A percentile compares a stretch with the other conserved stretches of the same genome.
Evolutionary conservation across 2,888 invertebrate species (phyloP).

Genomic region (Dendrolimus houi): DNA sequence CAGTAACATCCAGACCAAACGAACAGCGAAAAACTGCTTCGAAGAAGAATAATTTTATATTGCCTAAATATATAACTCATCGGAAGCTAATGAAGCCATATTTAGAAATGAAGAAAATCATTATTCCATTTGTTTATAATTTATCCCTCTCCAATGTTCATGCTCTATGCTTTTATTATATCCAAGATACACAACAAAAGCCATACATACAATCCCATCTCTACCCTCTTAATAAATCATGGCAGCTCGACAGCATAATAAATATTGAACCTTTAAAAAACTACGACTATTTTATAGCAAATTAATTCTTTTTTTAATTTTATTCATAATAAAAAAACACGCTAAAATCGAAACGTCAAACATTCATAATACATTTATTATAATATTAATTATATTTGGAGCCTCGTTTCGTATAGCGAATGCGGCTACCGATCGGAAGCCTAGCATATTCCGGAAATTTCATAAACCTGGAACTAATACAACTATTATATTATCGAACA

Average conservation of each 20-base stretch:
- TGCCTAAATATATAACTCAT: too few relatives aligned
- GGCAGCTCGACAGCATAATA: constrained; percentile 57
- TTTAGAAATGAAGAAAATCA: too few relatives aligned
- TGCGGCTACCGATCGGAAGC: not conserved
- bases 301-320: not conserved
- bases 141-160: not conserved
- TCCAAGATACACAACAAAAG: constrained; percentile 57
- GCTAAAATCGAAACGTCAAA: not conserved
- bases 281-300: not conserved
- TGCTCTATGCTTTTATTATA: constrained; percentile 6
- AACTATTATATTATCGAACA: not conserved
- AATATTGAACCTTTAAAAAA: constrained; percentile 15
- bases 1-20: too few relatives aligned
- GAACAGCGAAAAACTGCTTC: too few relatives aligned
- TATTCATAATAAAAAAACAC: not conserved
- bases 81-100: too few relatives aligned
- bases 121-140: too few relatives aligned
- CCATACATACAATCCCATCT: constrained; percentile 12
- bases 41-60: too few relatives aligned
- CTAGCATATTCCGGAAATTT: not conserved
- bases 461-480: not conserved
- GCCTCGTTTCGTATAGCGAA: constrained; percentile 18
- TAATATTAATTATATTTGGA: constrained; percentile 17
- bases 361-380: not conserved
- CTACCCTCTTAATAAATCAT: constrained; percentile 39